Percentiles rank a stretch among this genome's conserved stretches.
These are phyloP conservation scores for Halcyon chelicuti DNA, from an alignment of 2,797 vertebrate species.

Conservation along the genomic window DNA sequence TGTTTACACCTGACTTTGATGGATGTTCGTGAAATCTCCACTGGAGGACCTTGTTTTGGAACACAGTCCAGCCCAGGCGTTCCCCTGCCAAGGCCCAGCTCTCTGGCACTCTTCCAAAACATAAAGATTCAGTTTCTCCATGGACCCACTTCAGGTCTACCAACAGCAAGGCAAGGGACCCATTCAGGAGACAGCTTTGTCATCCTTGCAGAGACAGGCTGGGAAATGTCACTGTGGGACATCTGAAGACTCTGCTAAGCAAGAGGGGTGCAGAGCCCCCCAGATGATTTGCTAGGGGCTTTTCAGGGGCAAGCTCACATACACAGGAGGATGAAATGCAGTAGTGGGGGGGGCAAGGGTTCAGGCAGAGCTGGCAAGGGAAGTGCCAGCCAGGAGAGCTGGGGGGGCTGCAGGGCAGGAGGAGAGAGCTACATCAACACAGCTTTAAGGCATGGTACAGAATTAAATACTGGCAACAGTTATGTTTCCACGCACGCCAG, in stretches of 20 bases:
- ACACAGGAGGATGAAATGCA: not conserved
- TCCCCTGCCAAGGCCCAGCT: not conserved
- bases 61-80: not conserved
- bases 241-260: not conserved
- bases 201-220: not conserved
- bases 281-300: not conserved
- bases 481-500: conserved; percentile 5
- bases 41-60: not conserved
- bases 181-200: not conserved
- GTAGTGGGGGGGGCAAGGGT: not conserved
- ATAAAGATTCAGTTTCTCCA: not conserved
- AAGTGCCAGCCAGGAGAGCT: not conserved
- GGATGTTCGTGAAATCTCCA: not conserved
- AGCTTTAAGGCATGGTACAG: not conserved
- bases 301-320: not conserved
- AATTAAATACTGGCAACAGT: conserved; percentile 46
- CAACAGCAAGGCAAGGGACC: not conserved
- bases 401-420: not conserved
- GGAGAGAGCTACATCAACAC: not conserved
- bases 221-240: not conserved
- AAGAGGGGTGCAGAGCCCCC: not conserved
- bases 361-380: not conserved
- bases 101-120: not conserved
- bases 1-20: not conserved
- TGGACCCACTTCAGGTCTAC: accelerated